phyloP scores from a whole-genome alignment of 2,797 vertebrate genomes.

The Onychomys torridus region DNA sequence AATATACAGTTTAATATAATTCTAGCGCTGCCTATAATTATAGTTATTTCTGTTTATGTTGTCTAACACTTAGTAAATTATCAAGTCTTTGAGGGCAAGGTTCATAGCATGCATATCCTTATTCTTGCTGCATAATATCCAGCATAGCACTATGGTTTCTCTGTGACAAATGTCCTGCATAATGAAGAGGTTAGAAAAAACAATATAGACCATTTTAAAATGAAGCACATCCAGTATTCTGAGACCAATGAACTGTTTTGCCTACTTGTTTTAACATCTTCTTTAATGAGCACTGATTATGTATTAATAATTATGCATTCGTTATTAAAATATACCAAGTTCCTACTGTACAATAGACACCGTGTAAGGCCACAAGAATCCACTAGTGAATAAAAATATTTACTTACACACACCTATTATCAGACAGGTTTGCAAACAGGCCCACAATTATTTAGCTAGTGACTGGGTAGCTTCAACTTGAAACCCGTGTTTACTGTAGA shows the following conservation, averaged over 20 bases:
- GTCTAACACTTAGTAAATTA: constrained; percentile 44
- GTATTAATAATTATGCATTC: not conserved
- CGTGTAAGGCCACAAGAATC: not conserved
- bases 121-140: not conserved
- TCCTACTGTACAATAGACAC: not conserved
- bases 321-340: constrained; percentile 18
- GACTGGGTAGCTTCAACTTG: not conserved
- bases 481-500: constrained; percentile 14
- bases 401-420: not conserved
- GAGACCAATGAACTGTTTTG: not conserved
- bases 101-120: not conserved
- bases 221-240: not conserved
- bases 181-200: constrained; percentile 4
- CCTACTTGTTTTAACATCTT: constrained; percentile 7
- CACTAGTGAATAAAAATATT: constrained; percentile 6
- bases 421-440: constrained; percentile 44
- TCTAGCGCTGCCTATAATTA: constrained; percentile 33
- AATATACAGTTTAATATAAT: constrained; percentile 51
- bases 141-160: not conserved
- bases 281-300: not conserved
- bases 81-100: constrained; percentile 45
- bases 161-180: constrained; percentile 7
- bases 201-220: not conserved
- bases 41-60: constrained; percentile 61
- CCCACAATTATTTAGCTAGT: not conserved